phyloP scores from a whole-genome alignment of 2,797 vertebrate species.

The Tamandua tetradactyla region DNA sequence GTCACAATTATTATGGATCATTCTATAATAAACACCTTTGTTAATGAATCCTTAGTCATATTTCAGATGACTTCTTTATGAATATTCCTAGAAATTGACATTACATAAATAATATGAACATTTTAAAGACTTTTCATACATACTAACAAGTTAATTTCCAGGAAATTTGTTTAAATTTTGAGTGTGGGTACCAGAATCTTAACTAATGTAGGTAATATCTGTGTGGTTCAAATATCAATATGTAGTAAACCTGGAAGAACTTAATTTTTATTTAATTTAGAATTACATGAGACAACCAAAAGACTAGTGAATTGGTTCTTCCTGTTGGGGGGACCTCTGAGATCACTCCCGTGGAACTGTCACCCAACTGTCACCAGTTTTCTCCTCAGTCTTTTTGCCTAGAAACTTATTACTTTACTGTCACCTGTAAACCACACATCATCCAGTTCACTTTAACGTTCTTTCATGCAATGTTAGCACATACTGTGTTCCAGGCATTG shows the following conservation, averaged over 20 bases:
- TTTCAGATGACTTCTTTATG: not conserved
- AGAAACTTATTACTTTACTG: not conserved
- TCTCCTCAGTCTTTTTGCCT: not conserved
- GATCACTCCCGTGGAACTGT: not conserved
- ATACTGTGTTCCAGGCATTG: not conserved
- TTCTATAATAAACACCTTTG: not conserved
- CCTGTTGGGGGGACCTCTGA: not conserved
- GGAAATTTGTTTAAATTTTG: slow-evolving; percentile 13
- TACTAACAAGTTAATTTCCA: not conserved
- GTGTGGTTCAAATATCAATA: not conserved
- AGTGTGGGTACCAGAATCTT: not conserved
- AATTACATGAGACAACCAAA: not conserved
- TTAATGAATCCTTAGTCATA: slow-evolving; percentile 9
- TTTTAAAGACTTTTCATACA: slow-evolving; percentile 1
- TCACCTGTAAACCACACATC: not conserved
- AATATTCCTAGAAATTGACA: not conserved
- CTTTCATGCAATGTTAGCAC: not conserved
- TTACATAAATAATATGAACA: not conserved
- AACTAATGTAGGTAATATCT: not conserved
- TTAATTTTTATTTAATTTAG: not conserved
- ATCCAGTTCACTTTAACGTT: not conserved
- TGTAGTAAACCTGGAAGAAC: not conserved
- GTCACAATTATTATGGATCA: not conserved
- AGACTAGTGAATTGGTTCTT: not conserved
- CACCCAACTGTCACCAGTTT: not conserved